Conservation (phyloP, 2,888 invertebrate species). For the Xestia xanthographa region DNA sequence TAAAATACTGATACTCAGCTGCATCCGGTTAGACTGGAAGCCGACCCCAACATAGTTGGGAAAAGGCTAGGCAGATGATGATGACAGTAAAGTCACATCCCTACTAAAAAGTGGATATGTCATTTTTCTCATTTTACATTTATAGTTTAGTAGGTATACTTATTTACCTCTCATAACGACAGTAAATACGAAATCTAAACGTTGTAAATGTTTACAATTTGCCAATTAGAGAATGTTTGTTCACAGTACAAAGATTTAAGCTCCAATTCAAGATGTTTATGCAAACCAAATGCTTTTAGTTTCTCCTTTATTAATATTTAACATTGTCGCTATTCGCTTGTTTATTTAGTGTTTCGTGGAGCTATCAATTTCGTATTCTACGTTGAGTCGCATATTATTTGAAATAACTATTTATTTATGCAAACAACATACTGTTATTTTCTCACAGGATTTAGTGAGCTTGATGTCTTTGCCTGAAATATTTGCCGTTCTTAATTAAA, state of each 20-base stretch:
- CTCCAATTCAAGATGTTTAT: slow-evolving; percentile 63
- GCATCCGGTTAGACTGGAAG: too few species aligned
- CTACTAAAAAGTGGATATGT: slow-evolving; percentile 6
- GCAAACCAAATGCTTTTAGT: slow-evolving; percentile 58
- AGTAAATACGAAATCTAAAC: slow-evolving; percentile 15
- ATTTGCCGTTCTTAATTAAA: slow-evolving; percentile 32
- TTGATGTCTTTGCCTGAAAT: slow-evolving; percentile 36
- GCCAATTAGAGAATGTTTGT: slow-evolving; percentile 74
- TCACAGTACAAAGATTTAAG: slow-evolving; percentile 51
- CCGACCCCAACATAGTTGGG: too few species aligned
- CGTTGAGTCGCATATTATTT: slow-evolving; percentile 30
- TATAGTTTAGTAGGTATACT: not conserved
- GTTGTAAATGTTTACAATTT: slow-evolving; percentile 68
- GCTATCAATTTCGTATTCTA: slow-evolving; percentile 50
- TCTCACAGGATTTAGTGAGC: slow-evolving; percentile 44
- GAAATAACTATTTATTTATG: slow-evolving; percentile 51
- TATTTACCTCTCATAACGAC: not conserved
- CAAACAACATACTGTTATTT: slow-evolving; percentile 36
- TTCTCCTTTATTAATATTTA: slow-evolving; percentile 58
- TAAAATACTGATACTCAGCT: too few species aligned
- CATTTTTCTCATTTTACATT: not conserved
- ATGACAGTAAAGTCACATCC: not conserved
- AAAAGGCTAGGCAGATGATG: too few species aligned
- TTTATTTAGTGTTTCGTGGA: slow-evolving; percentile 43
- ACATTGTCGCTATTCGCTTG: slow-evolving; percentile 40